Percentiles rank a stretch among this genome's conserved stretches.
These are phyloP conservation scores for Xylophagus ater DNA, from an alignment of 2,888 invertebrate genomes.

Conservation along the genomic window DNA sequence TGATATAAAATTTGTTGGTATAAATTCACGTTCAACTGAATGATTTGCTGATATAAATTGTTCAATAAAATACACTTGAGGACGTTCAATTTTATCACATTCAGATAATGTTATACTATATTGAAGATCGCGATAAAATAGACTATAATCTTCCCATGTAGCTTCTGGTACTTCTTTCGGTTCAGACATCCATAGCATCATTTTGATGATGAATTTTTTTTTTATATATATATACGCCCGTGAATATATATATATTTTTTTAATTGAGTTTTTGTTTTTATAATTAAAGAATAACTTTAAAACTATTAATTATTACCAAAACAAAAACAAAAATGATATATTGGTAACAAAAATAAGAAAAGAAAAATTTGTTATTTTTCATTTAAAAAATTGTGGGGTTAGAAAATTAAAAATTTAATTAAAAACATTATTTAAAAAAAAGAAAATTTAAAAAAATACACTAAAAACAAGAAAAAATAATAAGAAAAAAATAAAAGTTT, in stretches of 20 bases:
- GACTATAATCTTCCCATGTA: conserved; percentile 42
- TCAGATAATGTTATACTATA: conserved; percentile 40
- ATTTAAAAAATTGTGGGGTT: too few relatives aligned
- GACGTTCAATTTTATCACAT: conserved; percentile 37
- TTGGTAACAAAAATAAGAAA: too few relatives aligned
- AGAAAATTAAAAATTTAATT: too few relatives aligned
- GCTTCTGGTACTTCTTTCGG: conserved; percentile 39
- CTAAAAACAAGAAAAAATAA: too few relatives aligned
- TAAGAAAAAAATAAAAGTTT: too few relatives aligned
- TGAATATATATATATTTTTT: too few relatives aligned
- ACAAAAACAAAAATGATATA: too few relatives aligned
- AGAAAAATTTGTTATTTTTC: too few relatives aligned
- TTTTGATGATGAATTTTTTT: conserved; percentile 20
- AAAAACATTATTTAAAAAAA: too few relatives aligned
- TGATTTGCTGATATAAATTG: conserved; percentile 33
- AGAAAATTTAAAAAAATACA: too few relatives aligned
- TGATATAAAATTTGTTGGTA: conserved; percentile 38
- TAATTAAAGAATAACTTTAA: too few relatives aligned
- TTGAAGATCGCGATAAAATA: conserved; percentile 35
- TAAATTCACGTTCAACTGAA: conserved; percentile 34
- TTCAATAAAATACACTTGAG: conserved; percentile 34
- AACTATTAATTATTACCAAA: too few relatives aligned
- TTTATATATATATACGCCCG: conserved; percentile 3
- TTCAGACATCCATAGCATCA: conserved; percentile 36
- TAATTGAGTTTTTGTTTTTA: background rate